Conservation (phyloP, 64 coral and sea anemone species). For the Stichodactyla mertensii region DNA sequence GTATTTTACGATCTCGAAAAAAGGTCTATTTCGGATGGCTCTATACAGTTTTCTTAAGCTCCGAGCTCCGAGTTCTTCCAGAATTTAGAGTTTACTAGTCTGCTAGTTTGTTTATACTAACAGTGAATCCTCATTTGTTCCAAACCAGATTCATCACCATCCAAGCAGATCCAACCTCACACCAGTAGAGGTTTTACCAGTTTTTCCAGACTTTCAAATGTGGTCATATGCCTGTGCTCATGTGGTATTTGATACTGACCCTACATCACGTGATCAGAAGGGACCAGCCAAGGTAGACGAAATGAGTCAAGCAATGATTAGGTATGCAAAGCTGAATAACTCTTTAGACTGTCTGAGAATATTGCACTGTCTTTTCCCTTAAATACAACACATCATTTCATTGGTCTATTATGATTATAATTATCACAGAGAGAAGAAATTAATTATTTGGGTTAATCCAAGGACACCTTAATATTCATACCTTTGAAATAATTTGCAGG, state of each 20-base stretch:
- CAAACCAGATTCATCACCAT: conserved; percentile 85
- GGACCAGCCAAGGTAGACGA: conserved; percentile 85
- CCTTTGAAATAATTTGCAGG: too few species aligned
- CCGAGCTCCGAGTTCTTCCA: too few species aligned
- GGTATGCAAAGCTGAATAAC: conserved; percentile 13
- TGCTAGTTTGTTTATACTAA: not conserved
- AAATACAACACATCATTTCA: too few species aligned
- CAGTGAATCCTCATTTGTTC: not conserved
- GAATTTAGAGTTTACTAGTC: too few species aligned
- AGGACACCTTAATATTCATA: too few species aligned
- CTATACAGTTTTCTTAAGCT: too few species aligned
- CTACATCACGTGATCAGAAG: conserved; percentile 69
- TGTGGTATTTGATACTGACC: conserved; percentile 98
- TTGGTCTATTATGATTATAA: too few species aligned
- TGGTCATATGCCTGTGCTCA: conserved; percentile 97
- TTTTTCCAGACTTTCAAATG: conserved; percentile 96
- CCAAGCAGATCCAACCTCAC: conserved; percentile 81
- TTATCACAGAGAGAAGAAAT: too few species aligned
- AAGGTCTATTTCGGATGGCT: too few species aligned
- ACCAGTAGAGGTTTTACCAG: conserved; percentile 93
- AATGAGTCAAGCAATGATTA: conserved; percentile 99
- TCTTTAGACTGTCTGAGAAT: not conserved
- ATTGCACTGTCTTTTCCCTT: too few species aligned
- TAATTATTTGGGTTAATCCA: too few species aligned
- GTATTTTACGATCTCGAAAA: too few species aligned